Percentiles rank a stretch among this genome's conserved stretches.
Conservation (phyloP, 2,888 invertebrate genomes). For the Cosmia pyralina region DNA sequence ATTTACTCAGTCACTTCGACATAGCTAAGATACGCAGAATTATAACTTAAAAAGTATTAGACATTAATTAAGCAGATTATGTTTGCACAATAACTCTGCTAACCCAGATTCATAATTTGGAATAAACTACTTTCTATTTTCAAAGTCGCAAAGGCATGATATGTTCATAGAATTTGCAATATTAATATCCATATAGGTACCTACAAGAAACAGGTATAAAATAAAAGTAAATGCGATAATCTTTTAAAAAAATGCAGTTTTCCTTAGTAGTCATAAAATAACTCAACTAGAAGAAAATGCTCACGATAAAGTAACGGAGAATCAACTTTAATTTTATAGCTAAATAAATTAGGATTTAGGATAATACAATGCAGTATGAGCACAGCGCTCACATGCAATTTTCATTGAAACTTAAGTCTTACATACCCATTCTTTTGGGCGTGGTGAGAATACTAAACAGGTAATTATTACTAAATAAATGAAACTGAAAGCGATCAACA, state of each 20-base stretch:
- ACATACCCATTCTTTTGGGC: too few relatives aligned
- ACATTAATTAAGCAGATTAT: constrained; percentile 37
- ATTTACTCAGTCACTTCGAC: background rate
- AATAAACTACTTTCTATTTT: constrained; percentile 65
- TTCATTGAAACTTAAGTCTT: background rate
- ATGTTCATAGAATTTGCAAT: constrained; percentile 14
- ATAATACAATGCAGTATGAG: background rate
- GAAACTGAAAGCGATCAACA: background rate
- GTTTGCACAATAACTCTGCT: constrained; percentile 54
- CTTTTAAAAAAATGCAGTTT: background rate
- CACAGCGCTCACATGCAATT: background rate
- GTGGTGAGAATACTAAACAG: background rate
- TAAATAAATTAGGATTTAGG: background rate
- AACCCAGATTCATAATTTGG: constrained; percentile 59
- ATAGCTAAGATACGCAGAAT: constrained; percentile 4
- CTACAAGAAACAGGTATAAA: background rate
- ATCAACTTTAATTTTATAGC: background rate
- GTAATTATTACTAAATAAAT: too few relatives aligned
- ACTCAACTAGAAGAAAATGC: background rate
- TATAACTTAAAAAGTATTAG: constrained; percentile 6
- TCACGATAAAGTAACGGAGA: background rate
- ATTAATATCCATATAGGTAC: background rate
- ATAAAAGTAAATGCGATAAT: background rate
- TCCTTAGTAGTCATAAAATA: background rate
- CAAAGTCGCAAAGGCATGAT: constrained; percentile 42